These are phyloP conservation scores for Baccha elongata DNA, from an alignment of 2,888 invertebrate genomes.

Conservation along the genomic window DNA sequence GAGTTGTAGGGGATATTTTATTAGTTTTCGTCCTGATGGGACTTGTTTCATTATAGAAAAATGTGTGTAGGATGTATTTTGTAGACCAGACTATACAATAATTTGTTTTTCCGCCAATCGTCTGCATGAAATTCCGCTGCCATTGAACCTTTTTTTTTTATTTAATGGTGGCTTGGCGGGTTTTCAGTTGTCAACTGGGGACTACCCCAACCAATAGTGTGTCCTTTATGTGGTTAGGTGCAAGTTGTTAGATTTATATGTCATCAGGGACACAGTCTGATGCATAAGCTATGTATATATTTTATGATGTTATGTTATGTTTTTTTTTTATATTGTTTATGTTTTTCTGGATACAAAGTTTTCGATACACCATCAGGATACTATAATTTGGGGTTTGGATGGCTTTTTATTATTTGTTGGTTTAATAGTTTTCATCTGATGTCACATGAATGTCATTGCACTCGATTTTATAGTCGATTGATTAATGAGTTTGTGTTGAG, in stretches of 20 bases:
- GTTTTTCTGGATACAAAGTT: not conserved
- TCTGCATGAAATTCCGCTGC: constrained; percentile 34
- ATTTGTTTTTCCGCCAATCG: constrained; percentile 64
- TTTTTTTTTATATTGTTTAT: constrained; percentile 27
- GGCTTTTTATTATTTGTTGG: constrained; percentile 15
- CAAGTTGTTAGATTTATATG: constrained; percentile 65
- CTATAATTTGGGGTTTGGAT: not conserved
- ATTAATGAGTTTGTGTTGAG: constrained; percentile 36
- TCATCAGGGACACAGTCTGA: constrained; percentile 60
- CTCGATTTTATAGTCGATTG: constrained; percentile 46
- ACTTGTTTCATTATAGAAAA: constrained; percentile 50
- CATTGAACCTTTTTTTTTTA: constrained; percentile 26
- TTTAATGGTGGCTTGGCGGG: not conserved
- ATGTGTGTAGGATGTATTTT: constrained; percentile 42
- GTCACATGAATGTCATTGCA: constrained; percentile 58
- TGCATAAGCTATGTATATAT: constrained; percentile 69
- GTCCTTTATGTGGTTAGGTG: constrained; percentile 50
- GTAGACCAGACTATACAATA: constrained; percentile 39
- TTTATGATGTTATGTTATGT: constrained; percentile 58
- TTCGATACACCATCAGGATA: constrained; percentile 5
- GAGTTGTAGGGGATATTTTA: constrained; percentile 36
- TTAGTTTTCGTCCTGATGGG: constrained; percentile 29
- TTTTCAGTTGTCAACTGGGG: constrained; percentile 14
- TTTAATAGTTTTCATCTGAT: constrained; percentile 55
- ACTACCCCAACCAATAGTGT: not conserved